Percentiles rank a stretch among this genome's conserved stretches.
Evolutionary conservation across 2,797 vertebrate species (phyloP).

Genomic region (Hydrolagus colliei): DNA sequence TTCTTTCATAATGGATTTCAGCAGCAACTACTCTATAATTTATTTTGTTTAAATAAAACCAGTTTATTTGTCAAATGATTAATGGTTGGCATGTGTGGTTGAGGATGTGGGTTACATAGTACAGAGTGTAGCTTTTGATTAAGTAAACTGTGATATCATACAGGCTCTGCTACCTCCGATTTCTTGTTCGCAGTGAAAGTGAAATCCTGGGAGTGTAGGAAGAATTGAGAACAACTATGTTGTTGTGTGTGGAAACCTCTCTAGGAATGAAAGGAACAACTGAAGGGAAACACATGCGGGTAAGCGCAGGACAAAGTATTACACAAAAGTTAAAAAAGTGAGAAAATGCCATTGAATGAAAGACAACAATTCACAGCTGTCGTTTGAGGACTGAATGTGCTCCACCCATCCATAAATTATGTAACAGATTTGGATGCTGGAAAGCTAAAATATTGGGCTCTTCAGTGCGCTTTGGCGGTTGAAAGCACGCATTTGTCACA

Average conservation of each 20-base stretch:
- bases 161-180: too few species aligned
- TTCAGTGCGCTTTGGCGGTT: neutral
- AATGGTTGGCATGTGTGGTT: constrained; percentile 14
- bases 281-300: too few species aligned
- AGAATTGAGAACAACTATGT: too few species aligned
- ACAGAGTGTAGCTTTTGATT: neutral
- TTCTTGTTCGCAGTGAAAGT: too few species aligned
- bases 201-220: too few species aligned
- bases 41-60: constrained; percentile 19
- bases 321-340: neutral
- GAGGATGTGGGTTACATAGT: neutral
- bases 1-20: constrained; percentile 24
- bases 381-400: neutral
- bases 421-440: neutral
- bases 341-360: neutral
- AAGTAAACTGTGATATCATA: neutral
- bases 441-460: neutral
- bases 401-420: neutral
- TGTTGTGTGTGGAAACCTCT: too few species aligned
- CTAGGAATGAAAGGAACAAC: too few species aligned
- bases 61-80: constrained; percentile 23
- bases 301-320: neutral
- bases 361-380: neutral
- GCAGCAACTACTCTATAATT: constrained; percentile 24
- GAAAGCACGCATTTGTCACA: neutral